Base-by-base conservation (phyloP, 1,140 invertebrate species). In the Panonychus citri region DNA sequence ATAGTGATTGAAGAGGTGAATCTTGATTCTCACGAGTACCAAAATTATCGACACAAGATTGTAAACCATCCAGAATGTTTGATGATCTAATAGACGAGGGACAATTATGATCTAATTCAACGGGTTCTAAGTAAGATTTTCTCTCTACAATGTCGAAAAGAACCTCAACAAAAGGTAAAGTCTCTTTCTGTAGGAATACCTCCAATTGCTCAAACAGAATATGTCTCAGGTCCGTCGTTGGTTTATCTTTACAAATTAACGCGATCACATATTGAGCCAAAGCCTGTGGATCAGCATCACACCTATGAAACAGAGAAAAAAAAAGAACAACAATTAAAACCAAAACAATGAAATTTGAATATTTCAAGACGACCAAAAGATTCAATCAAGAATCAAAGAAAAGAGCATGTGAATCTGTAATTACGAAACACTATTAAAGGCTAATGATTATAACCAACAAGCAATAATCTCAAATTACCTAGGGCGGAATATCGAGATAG, bases 261-360 rank as follows among this genome's bases (percentile, higher is more conserved):
- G 91, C 90, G 62, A 93, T 80, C 28, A 96, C 87, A 76, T 97
- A 97, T 69, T 91, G 91, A 8, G 90, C 86, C 27, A 97, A 72
- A 25, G 89, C 87, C 48, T 79, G 81, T 13, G 91, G 91, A 72
- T 97, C 90, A n/a, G 91, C 90, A 72, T 96, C 90, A 72, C 90
- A 94, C 62, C 89, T 94, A 34, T 7, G 30, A 34, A 7, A 34
- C 12, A 34, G 12, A 34, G 5, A 34, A 34, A 34, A 34, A 12
- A 34, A 34, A 34, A 34, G 5, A 34, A 7, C 12, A 34, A 12
- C 5, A 34, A 34, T 34, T 34, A 12, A n/a, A n/a, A n/a, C n/a
- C n/a, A n/a, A n/a, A n/a, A n/a, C n/a, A n/a, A n/a, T n/a, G n/a
- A n/a, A n/a, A n/a, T n/a, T n/a, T n/a, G n/a, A n/a, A n/a, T n/a